Conservation (phyloP, 2,797 vertebrate species). For the Nannoperca australis region DNA sequence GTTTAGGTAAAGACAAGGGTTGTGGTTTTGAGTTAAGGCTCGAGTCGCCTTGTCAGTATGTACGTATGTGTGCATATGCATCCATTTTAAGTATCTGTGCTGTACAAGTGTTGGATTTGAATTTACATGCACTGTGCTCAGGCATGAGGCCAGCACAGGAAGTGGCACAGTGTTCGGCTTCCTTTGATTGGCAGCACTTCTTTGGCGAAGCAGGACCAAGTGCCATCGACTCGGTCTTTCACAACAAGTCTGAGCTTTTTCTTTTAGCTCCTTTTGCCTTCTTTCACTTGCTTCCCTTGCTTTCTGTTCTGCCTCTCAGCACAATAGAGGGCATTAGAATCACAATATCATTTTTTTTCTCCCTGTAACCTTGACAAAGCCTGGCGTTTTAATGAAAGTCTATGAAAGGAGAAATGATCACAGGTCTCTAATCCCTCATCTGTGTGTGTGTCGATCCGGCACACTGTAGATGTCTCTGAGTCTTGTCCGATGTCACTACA, state of each 20-base stretch:
- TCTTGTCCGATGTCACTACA: neutral
- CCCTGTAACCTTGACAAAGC: conserved; percentile 62
- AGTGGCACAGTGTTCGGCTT: conserved; percentile 57
- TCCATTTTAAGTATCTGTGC: conserved; percentile 13
- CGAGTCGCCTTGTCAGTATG: neutral
- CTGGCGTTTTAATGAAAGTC: conserved; percentile 50
- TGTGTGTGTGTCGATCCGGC: conserved; percentile 24
- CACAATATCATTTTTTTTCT: conserved; percentile 37
- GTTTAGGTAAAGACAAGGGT: neutral
- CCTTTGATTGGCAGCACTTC: conserved; percentile 70
- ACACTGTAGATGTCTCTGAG: neutral
- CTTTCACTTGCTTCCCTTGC: conserved; percentile 39
- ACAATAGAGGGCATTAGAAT: conserved; percentile 70
- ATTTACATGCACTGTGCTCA: conserved; percentile 27
- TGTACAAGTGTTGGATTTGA: conserved; percentile 25
- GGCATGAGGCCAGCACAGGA: conserved; percentile 64
- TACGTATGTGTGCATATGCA: conserved; percentile 3
- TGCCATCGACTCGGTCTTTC: conserved; percentile 54
- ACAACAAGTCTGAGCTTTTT: conserved; percentile 30
- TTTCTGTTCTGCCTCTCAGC: conserved; percentile 51
- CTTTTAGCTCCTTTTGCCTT: conserved; percentile 32
- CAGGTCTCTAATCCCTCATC: conserved; percentile 55
- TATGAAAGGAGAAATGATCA: conserved; percentile 48
- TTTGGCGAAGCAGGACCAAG: conserved; percentile 60
- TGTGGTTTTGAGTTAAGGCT: neutral